Evolutionary conservation across 2,888 invertebrate species (phyloP), one percentile per base, ranked within the genome.

Genomic region (Drosophila yooni): DNA sequence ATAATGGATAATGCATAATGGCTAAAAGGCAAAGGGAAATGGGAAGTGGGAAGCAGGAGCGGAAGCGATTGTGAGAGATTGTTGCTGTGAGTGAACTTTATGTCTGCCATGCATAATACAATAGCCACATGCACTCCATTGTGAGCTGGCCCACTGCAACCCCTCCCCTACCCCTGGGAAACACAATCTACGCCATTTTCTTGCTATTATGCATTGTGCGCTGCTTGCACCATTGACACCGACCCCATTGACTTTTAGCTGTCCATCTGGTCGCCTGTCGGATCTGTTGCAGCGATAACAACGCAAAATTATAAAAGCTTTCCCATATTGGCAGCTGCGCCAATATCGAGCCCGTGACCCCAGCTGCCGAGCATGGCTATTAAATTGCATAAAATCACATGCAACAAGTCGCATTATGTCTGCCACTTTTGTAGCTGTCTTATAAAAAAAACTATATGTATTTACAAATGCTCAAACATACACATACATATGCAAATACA

Each of bases 161-260:
- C 46, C 18, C 2, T 33, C 29, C 1, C 21, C 25, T 11, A 29
- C 15, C 10, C 29, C 27, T 33, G 53, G 69, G 63, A 73, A 74
- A 78, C 63, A 78, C 83, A 88, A 86, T 88, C 81, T 83, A 62
- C 68, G 62, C 62, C 75, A 81, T 83, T 86, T 88, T 85, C 89
- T 75, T 73, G 81, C 71, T 71, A 77, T 81, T 73, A 76, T 80
- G 73, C 70, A 77, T 81, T 74, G 76, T 80, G 73, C 65, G 62
- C 70, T 62, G 64, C 61, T 72, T 62, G 76, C 77, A 79, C 79
- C 86, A 88, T 88, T 60, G 62, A 70, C 72, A 63, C 31, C 43
- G 64, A 70, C 62, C 58, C 70, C 53, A 64, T 63, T 69, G 69
- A 69, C 59, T 63, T 34, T 13, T 27, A 21, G 25, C n/a, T 29